Evolutionary conservation across 2,888 invertebrate genomes (phyloP), one percentile per base, ranked within the genome.

Genomic region (Hyposoter dolosus): DNA sequence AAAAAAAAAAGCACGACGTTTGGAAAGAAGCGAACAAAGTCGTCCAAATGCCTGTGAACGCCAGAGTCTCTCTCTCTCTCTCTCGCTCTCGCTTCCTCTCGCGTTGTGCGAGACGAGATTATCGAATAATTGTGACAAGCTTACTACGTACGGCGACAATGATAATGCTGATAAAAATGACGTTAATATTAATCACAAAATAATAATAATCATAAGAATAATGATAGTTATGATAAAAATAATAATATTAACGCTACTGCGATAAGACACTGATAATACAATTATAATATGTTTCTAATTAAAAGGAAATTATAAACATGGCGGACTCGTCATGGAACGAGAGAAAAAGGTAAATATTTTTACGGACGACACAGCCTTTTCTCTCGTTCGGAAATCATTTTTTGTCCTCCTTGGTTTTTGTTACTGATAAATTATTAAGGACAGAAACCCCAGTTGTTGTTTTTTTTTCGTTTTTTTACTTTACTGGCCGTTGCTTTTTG

Each of bases 241-340:
- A 78, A 85, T 77, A 66, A 81, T 72, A 86, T 78, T 83, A 85
- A 85, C 60, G 76, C 63, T 84, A 84, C 75, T 86, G 87, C 78
- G 85, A 56, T 72, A 85, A 69, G 82, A 80, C 76, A 76, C 85
- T 76, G 83, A 85, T 80, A 83, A 83, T 83, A 83, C 76, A 80
- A 85, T 77, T 56, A 91, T 89, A 82, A 84, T 77, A 83, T 84
- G 84, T 81, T 85, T 80, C 88, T 87, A 84, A 85, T 87, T 77
- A 77, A 85, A 72, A 84, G 28, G 47, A 71, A 84, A 76, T 83
- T 35, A 77, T 79, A 17, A 80, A 76, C 56, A 65, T 78, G 75
- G 28, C 79, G 65, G 47, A 85, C 66, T 75, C 40, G 68, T 75
- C 50, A 79, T 69, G 53, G 32, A 85, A 50, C 32, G 60, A 81